Evolutionary conservation across 2,888 invertebrate species (phyloP).

Genomic region (Spodoptera picta): DNA sequence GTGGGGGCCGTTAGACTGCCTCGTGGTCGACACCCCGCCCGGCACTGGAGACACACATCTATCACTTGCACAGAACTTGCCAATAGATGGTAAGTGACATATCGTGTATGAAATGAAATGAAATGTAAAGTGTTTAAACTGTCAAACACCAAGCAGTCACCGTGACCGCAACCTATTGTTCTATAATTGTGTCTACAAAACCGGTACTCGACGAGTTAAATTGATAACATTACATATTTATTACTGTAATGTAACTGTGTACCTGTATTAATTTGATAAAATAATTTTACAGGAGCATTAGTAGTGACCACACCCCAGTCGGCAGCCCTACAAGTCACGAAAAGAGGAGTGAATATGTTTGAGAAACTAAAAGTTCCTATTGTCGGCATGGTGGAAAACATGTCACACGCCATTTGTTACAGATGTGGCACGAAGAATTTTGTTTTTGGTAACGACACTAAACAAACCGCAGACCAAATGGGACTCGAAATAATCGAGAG

Average conservation of each 20-base stretch:
- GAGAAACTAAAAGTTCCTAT: slow-evolving; percentile 94
- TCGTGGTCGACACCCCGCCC: slow-evolving; percentile 98
- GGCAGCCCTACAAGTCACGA: slow-evolving; percentile 95
- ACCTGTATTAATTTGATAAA: background rate
- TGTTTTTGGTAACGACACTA: slow-evolving; percentile 92
- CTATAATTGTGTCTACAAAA: too few species aligned
- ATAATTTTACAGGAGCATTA: slow-evolving; percentile 90
- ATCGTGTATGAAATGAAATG: background rate
- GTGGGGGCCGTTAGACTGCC: slow-evolving; percentile 96
- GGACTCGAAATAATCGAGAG: slow-evolving; percentile 91
- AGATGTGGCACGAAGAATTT: slow-evolving; percentile 92
- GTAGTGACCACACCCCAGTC: slow-evolving; percentile 97
- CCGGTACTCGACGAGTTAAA: too few species aligned
- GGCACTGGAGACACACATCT: slow-evolving; percentile 99
- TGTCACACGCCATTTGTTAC: slow-evolving; percentile 94
- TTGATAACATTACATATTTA: too few species aligned
- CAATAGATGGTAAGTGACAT: slow-evolving; percentile 90
- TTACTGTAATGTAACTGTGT: background rate
- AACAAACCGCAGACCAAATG: slow-evolving; percentile 90
- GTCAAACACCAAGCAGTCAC: too few species aligned
- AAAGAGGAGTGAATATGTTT: slow-evolving; percentile 96
- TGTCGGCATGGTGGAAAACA: slow-evolving; percentile 97
- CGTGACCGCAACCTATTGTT: too few species aligned
- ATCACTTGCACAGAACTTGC: slow-evolving; percentile 96
- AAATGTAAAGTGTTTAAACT: background rate